A percentile compares a stretch with the other conserved stretches of the same genome.
Conservation (phyloP, 2,888 invertebrate species). For the Morinoia aosen region DNA sequence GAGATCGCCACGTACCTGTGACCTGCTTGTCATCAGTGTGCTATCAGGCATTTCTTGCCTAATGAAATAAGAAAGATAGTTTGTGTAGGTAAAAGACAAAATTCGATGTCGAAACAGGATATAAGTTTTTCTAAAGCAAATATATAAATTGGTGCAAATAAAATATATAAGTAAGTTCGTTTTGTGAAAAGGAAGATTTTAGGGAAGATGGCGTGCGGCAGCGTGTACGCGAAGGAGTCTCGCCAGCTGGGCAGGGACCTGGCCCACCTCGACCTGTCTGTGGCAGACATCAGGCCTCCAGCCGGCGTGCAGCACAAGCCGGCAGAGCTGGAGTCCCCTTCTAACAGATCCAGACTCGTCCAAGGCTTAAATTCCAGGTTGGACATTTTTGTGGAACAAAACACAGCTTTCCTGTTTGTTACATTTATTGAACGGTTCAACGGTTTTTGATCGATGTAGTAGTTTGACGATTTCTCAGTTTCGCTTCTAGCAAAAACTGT, state of each 20-base stretch:
- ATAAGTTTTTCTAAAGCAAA: too few relatives aligned
- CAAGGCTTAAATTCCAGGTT: neutral
- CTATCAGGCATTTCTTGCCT: too few relatives aligned
- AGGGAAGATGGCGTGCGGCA: slow-evolving; percentile 16
- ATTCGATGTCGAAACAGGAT: too few relatives aligned
- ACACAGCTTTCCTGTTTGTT: neutral
- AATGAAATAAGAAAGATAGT: too few relatives aligned
- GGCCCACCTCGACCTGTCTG: slow-evolving; percentile 36
- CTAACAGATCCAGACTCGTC: neutral
- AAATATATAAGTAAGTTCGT: too few relatives aligned
- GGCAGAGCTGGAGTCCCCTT: neutral
- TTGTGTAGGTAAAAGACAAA: too few relatives aligned
- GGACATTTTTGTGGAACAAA: neutral
- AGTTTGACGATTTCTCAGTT: neutral
- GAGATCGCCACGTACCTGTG: too few relatives aligned
- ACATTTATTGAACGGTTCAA: neutral
- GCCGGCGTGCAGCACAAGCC: neutral
- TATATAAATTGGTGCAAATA: too few relatives aligned
- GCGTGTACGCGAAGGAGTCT: slow-evolving; percentile 39
- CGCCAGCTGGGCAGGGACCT: slow-evolving; percentile 35
- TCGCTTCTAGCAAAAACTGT: neutral
- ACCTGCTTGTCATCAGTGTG: too few relatives aligned
- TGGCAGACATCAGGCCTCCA: neutral
- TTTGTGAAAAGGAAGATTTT: too few relatives aligned
- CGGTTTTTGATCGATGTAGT: neutral